Conservation (phyloP, 37 sponge, comb jelly and placozoan genomes). For the Ianthella basta region DNA sequence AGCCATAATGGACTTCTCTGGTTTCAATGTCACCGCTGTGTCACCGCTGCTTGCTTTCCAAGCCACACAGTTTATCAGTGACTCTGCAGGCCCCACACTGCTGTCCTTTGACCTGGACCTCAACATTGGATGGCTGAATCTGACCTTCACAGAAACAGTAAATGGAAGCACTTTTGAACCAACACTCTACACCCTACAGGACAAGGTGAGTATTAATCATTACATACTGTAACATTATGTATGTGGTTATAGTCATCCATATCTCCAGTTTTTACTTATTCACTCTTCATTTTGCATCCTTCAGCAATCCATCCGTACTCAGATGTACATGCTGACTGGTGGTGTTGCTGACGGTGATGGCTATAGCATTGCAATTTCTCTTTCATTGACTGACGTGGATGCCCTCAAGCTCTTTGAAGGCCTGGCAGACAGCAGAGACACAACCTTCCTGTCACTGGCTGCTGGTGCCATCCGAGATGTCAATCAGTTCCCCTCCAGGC, state of each 20-base stretch:
- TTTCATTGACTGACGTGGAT: conserved; percentile 65
- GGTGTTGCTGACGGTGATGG: neutral
- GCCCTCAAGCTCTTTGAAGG: conserved; percentile 46
- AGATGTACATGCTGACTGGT: neutral
- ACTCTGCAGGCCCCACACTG: conserved; percentile 63
- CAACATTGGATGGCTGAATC: conserved; percentile 62
- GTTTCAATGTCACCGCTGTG: conserved; percentile 47
- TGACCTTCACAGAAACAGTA: conserved; percentile 86
- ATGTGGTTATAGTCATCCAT: no score
- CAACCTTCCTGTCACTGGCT: conserved; percentile 71
- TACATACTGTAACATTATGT: neutral
- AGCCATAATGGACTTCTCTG: conserved; percentile 69
- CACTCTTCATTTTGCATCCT: neutral
- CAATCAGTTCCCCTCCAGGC: conserved; percentile 36
- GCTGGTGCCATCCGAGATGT: conserved; percentile 54
- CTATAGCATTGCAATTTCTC: conserved; percentile 55
- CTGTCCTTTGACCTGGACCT: conserved; percentile 66
- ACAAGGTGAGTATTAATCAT: neutral
- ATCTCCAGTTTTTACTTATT: no score
- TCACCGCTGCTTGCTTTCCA: conserved; percentile 28
- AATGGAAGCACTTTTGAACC: conserved; percentile 64
- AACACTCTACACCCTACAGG: conserved; percentile 51
- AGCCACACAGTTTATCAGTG: conserved; percentile 42
- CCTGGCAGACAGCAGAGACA: conserved; percentile 44
- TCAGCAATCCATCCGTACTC: neutral